phyloP scores from a whole-genome alignment of 1,140 invertebrate species.

The Physella acuta region DNA sequence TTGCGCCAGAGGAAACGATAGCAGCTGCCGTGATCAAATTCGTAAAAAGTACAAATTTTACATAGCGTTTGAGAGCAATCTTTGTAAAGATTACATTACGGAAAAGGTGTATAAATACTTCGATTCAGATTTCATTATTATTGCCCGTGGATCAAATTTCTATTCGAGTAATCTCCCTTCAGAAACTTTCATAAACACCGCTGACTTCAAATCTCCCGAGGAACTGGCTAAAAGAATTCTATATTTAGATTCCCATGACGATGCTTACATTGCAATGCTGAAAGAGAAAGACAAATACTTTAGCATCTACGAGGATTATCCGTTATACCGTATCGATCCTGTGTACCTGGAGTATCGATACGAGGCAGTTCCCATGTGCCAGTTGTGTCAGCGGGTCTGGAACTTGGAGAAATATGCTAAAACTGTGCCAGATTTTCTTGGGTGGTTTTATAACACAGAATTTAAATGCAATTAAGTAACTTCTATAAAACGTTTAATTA shows the following conservation, averaged over 20 bases:
- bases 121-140: conserved; percentile 66
- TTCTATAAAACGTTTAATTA: too few relatives aligned
- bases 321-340: not conserved
- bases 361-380: not conserved
- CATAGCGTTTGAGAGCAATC: conserved; percentile 74
- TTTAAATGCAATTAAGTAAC: not conserved
- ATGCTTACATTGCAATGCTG: conserved; percentile 47
- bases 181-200: conserved; percentile 70
- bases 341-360: not conserved
- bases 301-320: not conserved
- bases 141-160: conserved; percentile 69
- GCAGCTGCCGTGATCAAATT: conserved; percentile 16
- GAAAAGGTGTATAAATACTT: conserved; percentile 74
- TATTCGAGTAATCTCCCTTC: conserved; percentile 67
- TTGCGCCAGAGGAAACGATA: conserved; percentile 22
- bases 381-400: not conserved
- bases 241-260: too few relatives aligned
- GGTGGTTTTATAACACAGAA: not conserved
- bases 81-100: conserved; percentile 93
- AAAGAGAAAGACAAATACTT: conserved; percentile 43
- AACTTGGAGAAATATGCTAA: too few relatives aligned
- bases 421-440: not conserved
- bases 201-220: too few relatives aligned
- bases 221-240: too few relatives aligned
- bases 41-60: conserved; percentile 47